Base-by-base conservation (phyloP, 2,797 vertebrate genomes). In the Numenius phaeopus region DNA sequence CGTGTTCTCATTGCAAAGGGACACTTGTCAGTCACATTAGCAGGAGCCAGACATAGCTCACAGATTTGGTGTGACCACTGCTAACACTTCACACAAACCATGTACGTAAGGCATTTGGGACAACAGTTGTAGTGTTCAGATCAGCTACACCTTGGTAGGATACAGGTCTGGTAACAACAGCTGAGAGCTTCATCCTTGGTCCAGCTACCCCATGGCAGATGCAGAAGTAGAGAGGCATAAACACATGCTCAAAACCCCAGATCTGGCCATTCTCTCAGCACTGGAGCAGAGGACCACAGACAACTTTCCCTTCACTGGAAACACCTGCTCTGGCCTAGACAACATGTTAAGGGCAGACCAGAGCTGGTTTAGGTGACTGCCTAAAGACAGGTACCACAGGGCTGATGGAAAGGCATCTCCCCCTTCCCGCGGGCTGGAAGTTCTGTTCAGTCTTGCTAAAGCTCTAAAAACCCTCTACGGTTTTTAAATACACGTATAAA, bases 401-500 rank as follows among this genome's bases (percentile, higher is more conserved):
- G 29, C 30, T 1, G 0, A 52, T 71, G 57, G 17, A 78, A 69
- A 70, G 52, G 8, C 44, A 37, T 13, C 21, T 52, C 24, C 46
- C n/a, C 12, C 14, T 84, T 84, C 50, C 44, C 2, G 0, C 39
- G 24, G 50, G 29, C 67, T 83, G n/a, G 26, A 44, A 54, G 18
- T 29, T 94, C 59, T 59, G 39, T 11, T 86, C 77, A 47, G 32
- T 44, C 79, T 46, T 37, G 32, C 65, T 85, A 77, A 64, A 64
- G 39, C 9, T 92, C 49, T 92, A 58, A 49, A 47, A 49, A 20
- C 5, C 20, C 6, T 52, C 39, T 24, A 24, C 44, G 58, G 22
- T 19, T 91, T 91, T 95, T 71, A 92, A 80, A 72, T n/a, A 62
- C 59, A 57, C 18, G 1, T 55, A 83, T 55, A 82, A 94, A 96